Conservation (phyloP, 2,113 vertebrate genomes). For the Brevimyrus niger region DNA sequence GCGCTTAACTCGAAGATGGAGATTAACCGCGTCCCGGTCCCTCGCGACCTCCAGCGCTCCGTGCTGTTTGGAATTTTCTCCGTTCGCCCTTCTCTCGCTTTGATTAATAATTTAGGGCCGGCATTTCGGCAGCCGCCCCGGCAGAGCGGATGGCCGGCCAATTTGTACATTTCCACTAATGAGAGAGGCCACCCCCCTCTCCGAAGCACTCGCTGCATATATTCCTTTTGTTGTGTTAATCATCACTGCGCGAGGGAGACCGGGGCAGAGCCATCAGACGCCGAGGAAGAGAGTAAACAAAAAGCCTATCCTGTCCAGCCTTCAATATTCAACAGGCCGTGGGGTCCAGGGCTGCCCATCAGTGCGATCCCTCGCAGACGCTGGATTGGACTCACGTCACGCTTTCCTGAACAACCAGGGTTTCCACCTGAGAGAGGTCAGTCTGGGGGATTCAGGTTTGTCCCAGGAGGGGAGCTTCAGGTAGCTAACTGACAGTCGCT, state of each 20-base stretch:
- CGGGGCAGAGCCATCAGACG: constrained; percentile 1
- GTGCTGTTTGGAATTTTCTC: not conserved
- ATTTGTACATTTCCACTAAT: constrained; percentile 12
- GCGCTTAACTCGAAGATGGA: not conserved
- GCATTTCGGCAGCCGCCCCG: not conserved
- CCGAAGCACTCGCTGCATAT: not conserved
- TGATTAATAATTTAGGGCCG: constrained; percentile 18
- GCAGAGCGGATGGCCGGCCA: not conserved
- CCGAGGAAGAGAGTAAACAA: not conserved
- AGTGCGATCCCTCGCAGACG: constrained; percentile 58
- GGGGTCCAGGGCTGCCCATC: constrained; percentile 55
- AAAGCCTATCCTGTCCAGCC: constrained; percentile 25
- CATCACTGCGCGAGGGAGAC: not conserved
- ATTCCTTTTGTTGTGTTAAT: constrained; percentile 22
- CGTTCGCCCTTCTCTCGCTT: not conserved
- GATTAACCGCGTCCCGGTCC: not conserved
- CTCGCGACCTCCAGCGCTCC: not conserved
- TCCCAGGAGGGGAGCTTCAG: not conserved
- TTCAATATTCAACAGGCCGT: constrained; percentile 63
- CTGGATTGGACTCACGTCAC: constrained; percentile 57
- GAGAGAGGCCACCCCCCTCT: not conserved
- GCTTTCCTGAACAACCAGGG: constrained; percentile 45
- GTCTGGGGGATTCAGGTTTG: not conserved
- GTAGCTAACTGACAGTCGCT: not conserved
- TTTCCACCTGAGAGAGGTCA: not conserved